Percentiles rank a stretch among this genome's conserved stretches.
These are phyloP conservation scores for Arothron firmamentum DNA, from an alignment of 2,113 vertebrate genomes.

Conservation along the genomic window DNA sequence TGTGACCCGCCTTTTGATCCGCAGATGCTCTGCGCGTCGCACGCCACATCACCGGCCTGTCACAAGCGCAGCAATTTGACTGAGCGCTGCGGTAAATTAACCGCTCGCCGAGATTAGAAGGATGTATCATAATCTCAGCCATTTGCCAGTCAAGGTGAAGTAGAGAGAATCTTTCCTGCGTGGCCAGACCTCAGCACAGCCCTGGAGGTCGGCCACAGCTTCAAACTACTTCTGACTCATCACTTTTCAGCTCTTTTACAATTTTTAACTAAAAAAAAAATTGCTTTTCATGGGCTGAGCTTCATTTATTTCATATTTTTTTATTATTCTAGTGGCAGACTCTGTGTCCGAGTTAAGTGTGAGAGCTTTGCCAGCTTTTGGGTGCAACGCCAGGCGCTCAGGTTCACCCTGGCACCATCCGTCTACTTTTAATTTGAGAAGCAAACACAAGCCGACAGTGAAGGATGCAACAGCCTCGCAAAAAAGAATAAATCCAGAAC, in stretches of 20 bases:
- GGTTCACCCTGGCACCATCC: slow-evolving; percentile 2
- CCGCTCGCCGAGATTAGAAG: slow-evolving; percentile 16
- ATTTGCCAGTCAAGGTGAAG: too few species aligned
- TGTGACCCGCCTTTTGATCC: slow-evolving; percentile 63
- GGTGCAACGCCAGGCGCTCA: background rate
- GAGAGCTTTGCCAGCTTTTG: too few species aligned
- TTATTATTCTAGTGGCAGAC: too few species aligned
- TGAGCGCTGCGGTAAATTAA: slow-evolving; percentile 37
- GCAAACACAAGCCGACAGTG: slow-evolving; percentile 13
- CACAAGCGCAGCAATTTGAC: slow-evolving; percentile 32
- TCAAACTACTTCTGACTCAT: too few species aligned
- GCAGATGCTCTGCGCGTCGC: slow-evolving; percentile 32
- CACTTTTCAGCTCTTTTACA: too few species aligned
- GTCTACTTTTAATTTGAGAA: slow-evolving; percentile 16
- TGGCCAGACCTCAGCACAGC: too few species aligned
- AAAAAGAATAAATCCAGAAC: slow-evolving; percentile 18
- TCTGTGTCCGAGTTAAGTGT: too few species aligned
- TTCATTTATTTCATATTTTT: too few species aligned
- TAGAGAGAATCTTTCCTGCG: too few species aligned
- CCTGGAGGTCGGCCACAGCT: too few species aligned
- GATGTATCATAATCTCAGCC: background rate
- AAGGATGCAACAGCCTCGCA: slow-evolving; percentile 6
- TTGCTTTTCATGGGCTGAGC: too few species aligned
- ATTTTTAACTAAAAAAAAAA: too few species aligned
- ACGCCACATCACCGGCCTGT: slow-evolving; percentile 42